Conservation (phyloP, 2,888 invertebrate species). For the Julus scanicus region DNA sequence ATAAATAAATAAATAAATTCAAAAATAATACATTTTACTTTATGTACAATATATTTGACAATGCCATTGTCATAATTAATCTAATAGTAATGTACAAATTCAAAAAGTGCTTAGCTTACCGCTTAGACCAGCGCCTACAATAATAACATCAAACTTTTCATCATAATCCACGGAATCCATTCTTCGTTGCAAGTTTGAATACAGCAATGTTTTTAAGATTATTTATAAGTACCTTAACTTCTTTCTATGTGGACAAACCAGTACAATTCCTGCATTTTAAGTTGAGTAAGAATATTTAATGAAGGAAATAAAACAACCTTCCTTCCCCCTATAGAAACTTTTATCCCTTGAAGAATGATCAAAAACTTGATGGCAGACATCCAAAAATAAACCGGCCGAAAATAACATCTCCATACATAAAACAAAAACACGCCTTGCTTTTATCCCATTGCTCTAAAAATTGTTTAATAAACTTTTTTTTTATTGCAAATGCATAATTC, state of each 20-base stretch:
- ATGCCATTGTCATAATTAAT: no score
- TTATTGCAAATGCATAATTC: no score
- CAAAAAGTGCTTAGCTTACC: slow-evolving; percentile 9
- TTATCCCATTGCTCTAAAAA: no score
- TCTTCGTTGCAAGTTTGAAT: neutral
- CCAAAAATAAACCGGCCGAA: neutral
- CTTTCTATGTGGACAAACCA: neutral
- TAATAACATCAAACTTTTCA: slow-evolving; percentile 33
- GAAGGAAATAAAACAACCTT: neutral
- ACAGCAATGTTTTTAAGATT: neutral
- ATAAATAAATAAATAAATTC: no score
- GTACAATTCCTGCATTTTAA: neutral
- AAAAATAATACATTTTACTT: no score
- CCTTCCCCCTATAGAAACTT: neutral
- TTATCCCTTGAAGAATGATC: neutral
- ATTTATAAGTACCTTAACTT: neutral
- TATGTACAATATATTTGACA: no score
- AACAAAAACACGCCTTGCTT: no score
- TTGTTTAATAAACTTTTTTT: no score
- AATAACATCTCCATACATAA: neutral
- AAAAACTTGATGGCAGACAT: neutral
- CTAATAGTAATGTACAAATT: neutral
- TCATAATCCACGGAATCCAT: neutral
- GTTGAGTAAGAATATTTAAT: neutral
- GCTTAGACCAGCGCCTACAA: slow-evolving; percentile 37